Conservation (phyloP, 2,113 vertebrate species). For the Telmatochromis sp. region DNA sequence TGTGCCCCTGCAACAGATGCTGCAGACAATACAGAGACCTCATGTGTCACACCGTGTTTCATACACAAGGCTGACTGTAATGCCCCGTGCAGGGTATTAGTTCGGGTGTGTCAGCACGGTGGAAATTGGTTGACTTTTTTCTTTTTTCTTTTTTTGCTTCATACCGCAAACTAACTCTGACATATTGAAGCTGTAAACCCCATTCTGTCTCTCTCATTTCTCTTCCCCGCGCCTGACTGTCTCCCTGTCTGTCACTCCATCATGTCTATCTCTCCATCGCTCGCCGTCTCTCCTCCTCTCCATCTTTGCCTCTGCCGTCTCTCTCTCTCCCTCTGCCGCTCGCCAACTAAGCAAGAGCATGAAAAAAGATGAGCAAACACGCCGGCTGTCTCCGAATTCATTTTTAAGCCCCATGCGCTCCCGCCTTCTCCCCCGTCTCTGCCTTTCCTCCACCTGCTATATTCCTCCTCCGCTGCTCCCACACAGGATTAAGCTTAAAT, state of each 20-base stretch:
- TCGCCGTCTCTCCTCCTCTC: neutral
- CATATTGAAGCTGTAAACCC: constrained; percentile 36
- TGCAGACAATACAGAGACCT: constrained; percentile 23
- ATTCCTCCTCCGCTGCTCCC: constrained; percentile 29
- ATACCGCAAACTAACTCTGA: constrained; percentile 36
- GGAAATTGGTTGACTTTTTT: constrained; percentile 14
- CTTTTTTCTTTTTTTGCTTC: neutral
- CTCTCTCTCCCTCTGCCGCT: neutral
- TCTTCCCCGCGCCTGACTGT: neutral
- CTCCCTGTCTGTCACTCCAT: constrained; percentile 37
- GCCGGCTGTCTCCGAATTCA: constrained; percentile 17
- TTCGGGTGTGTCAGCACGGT: constrained; percentile 24
- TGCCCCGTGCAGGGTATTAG: constrained; percentile 24
- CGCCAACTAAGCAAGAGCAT: constrained; percentile 8
- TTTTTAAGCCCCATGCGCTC: constrained; percentile 1
- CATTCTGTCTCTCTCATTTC: constrained; percentile 47
- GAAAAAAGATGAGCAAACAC: constrained; percentile 54
- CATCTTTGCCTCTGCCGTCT: neutral
- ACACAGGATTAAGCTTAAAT: constrained; percentile 48
- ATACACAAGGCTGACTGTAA: constrained; percentile 32
- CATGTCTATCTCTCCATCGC: constrained; percentile 10
- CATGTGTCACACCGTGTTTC: constrained; percentile 39
- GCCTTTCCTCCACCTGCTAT: constrained; percentile 25
- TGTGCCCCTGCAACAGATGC: constrained; percentile 38
- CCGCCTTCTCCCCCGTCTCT: neutral